Base-by-base conservation (phyloP, 64 coral and sea anemone genomes). In the Anthopleura sola region DNA sequence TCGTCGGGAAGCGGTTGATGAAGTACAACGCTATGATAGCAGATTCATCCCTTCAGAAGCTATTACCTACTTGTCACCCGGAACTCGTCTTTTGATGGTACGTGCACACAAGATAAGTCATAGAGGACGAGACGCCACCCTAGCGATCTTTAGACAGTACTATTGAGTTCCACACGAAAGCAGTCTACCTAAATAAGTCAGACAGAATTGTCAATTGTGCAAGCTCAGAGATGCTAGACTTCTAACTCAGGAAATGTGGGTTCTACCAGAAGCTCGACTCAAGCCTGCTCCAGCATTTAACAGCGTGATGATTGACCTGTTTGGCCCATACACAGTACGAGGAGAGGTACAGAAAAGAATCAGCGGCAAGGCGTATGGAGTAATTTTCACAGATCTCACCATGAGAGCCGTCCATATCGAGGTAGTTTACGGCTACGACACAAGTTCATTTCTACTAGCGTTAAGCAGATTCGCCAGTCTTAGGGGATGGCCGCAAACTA, bases 21-120 rank as follows among this genome's bases (percentile, higher is more conserved):
- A 91, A 85, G 66, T 86, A 60, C 82, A 89, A 91, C 76, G 71
- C 49, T n/a, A 95, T 91, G 86, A 91, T 82, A n/a, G 66, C 86
- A 71, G 93, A 91, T 31, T 79, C 58, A 38, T 37, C 57, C 13
- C 32, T 95, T 13, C 86, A 91, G 82, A 95, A 81, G 44, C 47
- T 91, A 40, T 49, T 95, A 12, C 89, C 93, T 18, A 37, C 86
- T 6, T 32, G 83, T n/a, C 86, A 95, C 81, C 93, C 37, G 36
- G 88, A 40, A 91, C 93, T 36, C 66, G 68, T 39, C 82, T 94
- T 2, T 87, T 94, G 28, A 95, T 88, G 88, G 10, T 91, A n/a
- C 54, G 88, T 2, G 93, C 93, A 19, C 88, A 91, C 56, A 83
- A 75, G 28, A 48, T 20, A 74, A 84, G 84, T 49, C 92, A 93